Evolutionary conservation across 2,797 vertebrate species (phyloP).

Genomic region (Neoniphon sammara): DNA sequence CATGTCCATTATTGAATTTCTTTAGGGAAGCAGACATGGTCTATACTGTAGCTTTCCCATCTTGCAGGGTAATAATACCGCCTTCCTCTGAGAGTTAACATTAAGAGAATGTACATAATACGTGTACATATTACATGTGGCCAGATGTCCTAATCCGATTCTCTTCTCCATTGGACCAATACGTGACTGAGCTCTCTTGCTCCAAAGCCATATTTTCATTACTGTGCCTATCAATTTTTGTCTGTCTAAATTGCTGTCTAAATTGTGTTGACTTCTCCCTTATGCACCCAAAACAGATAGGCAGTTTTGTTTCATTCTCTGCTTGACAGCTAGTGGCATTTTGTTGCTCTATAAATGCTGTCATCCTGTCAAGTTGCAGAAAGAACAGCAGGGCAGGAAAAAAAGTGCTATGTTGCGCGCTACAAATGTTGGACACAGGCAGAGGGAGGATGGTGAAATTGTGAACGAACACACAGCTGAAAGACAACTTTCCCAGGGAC

Average conservation of each 20-base stretch:
- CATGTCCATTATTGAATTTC: slow-evolving; percentile 71
- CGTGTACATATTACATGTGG: neutral
- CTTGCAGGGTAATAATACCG: slow-evolving; percentile 11
- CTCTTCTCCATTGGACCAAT: slow-evolving; percentile 1
- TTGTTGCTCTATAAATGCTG: slow-evolving; percentile 62
- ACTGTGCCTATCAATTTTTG: slow-evolving; percentile 25
- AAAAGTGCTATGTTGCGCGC: slow-evolving; percentile 30
- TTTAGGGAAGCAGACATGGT: slow-evolving; percentile 47
- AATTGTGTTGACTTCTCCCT: slow-evolving; percentile 41
- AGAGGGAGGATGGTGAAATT: slow-evolving; percentile 38
- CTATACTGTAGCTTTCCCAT: slow-evolving; percentile 33
- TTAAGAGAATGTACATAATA: neutral
- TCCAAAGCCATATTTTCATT: neutral
- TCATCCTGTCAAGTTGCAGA: slow-evolving; percentile 66
- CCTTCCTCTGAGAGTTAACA: neutral
- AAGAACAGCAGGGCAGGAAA: slow-evolving; percentile 45
- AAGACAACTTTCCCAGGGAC: slow-evolving; percentile 13
- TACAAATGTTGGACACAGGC: slow-evolving; percentile 55
- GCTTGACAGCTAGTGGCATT: slow-evolving; percentile 67
- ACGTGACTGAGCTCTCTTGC: slow-evolving; percentile 7
- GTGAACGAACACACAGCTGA: slow-evolving; percentile 44
- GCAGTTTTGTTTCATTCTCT: slow-evolving; percentile 64
- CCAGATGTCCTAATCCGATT: slow-evolving; percentile 12
- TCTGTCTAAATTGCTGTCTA: slow-evolving; percentile 39
- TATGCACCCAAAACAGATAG: slow-evolving; percentile 43